Conservation (phyloP, 2,113 vertebrate species). For the Lontra canadensis region DNA sequence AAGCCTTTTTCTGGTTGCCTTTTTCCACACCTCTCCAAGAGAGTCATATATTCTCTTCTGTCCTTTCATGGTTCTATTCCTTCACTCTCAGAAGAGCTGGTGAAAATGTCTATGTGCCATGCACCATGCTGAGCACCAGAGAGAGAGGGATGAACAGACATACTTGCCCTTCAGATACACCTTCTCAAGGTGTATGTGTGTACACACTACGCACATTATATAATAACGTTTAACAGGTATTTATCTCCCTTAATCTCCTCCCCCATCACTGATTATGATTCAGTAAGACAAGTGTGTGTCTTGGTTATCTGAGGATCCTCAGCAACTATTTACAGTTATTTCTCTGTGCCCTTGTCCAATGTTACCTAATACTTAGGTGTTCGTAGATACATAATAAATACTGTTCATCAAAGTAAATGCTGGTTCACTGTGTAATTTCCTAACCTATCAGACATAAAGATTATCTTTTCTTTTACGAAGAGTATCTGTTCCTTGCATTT, state of each 20-base stretch:
- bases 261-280: background rate
- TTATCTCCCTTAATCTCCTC: background rate
- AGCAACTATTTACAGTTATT: background rate
- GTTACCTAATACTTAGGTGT: background rate
- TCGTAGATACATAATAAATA: constrained; percentile 12
- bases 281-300: background rate
- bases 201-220: background rate
- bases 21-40: background rate
- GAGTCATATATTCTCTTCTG: background rate
- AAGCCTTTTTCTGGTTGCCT: background rate
- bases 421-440: background rate
- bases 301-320: background rate
- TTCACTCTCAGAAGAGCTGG: background rate
- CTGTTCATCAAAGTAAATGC: background rate
- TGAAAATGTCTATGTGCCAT: background rate
- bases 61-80: background rate
- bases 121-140: background rate
- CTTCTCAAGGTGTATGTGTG: background rate
- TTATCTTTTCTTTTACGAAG: background rate
- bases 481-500: background rate
- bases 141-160: background rate
- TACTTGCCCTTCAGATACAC: background rate
- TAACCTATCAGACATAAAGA: background rate
- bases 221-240: background rate
- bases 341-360: background rate